These are phyloP conservation scores for Callithrix jacchus DNA, from an alignment of 2,113 vertebrate species.

Conservation along the genomic window DNA sequence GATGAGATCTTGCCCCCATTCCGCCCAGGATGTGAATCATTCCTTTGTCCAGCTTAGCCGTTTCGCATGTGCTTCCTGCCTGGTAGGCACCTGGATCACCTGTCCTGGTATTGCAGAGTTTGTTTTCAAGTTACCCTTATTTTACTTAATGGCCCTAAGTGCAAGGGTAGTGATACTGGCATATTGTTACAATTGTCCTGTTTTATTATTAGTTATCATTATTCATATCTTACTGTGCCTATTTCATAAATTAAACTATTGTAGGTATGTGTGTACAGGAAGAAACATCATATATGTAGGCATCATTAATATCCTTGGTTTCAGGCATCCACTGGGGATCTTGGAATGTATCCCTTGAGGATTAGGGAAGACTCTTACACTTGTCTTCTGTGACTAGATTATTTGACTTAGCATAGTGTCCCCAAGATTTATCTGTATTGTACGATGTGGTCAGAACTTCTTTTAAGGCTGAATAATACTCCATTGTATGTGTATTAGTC, in stretches of 20 bases:
- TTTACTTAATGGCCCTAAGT: neutral
- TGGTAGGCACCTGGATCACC: too few species aligned
- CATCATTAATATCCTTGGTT: neutral
- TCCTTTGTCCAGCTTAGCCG: neutral
- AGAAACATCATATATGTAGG: neutral
- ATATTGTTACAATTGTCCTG: neutral
- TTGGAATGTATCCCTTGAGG: neutral
- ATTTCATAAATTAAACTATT: neutral
- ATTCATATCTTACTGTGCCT: neutral
- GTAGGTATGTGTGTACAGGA: neutral
- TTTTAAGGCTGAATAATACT: neutral
- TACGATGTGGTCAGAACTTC: neutral
- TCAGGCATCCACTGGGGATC: neutral
- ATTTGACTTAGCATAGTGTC: neutral
- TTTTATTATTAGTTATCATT: neutral
- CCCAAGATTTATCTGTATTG: neutral
- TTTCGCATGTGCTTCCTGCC: fast-evolving
- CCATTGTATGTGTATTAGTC: neutral
- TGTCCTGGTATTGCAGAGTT: neutral
- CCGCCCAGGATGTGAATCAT: neutral
- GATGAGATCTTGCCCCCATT: neutral
- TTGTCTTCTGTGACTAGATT: neutral
- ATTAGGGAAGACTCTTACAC: neutral
- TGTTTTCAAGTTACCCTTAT: too few species aligned
- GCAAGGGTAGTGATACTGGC: neutral